Conservation (phyloP, 2,888 invertebrate genomes). For the Agrypnus murinus region DNA sequence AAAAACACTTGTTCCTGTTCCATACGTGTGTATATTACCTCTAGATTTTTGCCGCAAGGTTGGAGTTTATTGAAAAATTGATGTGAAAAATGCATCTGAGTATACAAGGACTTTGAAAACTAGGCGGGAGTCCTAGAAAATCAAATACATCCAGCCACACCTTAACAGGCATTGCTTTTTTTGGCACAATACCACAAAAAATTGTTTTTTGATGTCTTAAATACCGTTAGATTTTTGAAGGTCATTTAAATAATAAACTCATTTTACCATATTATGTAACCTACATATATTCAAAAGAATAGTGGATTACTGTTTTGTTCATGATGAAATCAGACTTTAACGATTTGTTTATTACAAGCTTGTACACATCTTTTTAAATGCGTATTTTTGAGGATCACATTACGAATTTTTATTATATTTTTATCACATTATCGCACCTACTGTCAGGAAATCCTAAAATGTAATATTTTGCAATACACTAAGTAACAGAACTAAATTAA, state of each 20-base stretch:
- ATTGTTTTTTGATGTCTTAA: slow-evolving; percentile 6
- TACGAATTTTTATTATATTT: too few species aligned
- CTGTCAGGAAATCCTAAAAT: too few species aligned
- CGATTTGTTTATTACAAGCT: too few species aligned
- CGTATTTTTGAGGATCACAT: too few species aligned
- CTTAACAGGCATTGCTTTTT: slow-evolving; percentile 9
- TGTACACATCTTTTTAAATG: too few species aligned
- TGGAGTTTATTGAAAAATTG: neutral
- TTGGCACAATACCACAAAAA: neutral
- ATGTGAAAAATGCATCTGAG: slow-evolving; percentile 4
- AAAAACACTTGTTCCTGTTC: slow-evolving; percentile 22
- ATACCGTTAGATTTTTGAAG: neutral
- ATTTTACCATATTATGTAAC: too few species aligned
- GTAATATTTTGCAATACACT: too few species aligned
- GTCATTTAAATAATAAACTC: neutral
- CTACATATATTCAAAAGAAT: too few species aligned
- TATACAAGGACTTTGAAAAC: neutral
- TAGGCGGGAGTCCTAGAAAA: neutral
- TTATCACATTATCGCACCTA: too few species aligned
- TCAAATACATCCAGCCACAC: slow-evolving; percentile 6
- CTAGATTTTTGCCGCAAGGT: slow-evolving; percentile 7
- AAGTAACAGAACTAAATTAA: too few species aligned
- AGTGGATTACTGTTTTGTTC: too few species aligned
- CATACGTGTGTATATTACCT: neutral
- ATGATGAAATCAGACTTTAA: too few species aligned